Evolutionary conservation across 2,888 invertebrate species (phyloP).

Genomic region (Hermodice carunculata): DNA sequence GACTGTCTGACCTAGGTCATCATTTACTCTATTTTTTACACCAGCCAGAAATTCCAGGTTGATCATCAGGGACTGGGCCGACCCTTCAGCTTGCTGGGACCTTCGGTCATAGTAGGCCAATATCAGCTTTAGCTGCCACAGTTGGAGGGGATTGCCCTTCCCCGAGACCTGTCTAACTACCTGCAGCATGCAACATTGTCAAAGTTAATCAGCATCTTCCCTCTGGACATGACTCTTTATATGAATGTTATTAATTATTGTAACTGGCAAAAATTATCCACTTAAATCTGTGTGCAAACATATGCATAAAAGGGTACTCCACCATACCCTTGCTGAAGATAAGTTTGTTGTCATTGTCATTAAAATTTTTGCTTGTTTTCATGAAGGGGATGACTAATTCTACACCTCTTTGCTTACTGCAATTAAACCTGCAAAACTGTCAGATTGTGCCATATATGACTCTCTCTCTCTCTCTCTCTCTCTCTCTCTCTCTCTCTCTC

Average conservation of each 20-base stretch:
- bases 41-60: slow-evolving; percentile 24
- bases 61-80: not conserved
- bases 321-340: not conserved
- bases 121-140: slow-evolving; percentile 33
- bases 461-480: no score
- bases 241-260: no score
- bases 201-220: not conserved
- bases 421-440: no score
- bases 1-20: slow-evolving; percentile 8
- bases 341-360: not conserved
- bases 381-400: no score
- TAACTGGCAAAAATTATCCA: no score
- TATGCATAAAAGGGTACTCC: no score
- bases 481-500: no score
- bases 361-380: not conserved
- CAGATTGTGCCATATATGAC: no score
- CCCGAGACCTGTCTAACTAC: not conserved
- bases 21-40: slow-evolving; percentile 11
- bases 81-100: not conserved
- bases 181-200: not conserved
- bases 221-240: no score
- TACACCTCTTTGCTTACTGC: no score
- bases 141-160: slow-evolving; percentile 9
- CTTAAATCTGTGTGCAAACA: no score
- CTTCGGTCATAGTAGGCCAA: slow-evolving; percentile 28